Base-by-base conservation (phyloP, 2,888 invertebrate genomes). In the Cosmia pyralina region DNA sequence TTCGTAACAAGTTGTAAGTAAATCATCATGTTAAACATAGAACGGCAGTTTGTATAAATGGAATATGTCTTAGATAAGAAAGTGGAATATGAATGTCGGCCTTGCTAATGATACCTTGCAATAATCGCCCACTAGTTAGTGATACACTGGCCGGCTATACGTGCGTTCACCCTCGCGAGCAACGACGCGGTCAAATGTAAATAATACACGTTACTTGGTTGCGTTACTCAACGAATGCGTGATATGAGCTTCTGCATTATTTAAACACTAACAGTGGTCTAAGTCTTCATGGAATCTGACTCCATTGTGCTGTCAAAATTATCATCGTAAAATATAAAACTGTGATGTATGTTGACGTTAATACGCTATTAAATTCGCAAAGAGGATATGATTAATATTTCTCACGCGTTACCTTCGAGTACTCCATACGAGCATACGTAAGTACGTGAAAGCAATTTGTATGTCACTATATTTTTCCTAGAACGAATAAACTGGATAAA, bases 311-410 rank as follows among this genome's bases (percentile, higher is more conserved):
- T 92, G 91, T 91, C 92, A 88, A 84, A 88, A 63, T 71, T 75
- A 85, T 86, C 86, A 82, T 88, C 90, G 85, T 90, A 90, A 90
- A 90, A 83, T 83, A 80, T 77, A 75, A 83, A 77, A 85, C 38
- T 73, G 73, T 68, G 70, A 75, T 79, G 77, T 82, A 77, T 64
- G 69, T 63, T 72, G 75, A 73, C 76, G 72, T 82, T 79, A 85
- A 85, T 82, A 73, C 75, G 81, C 79, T 70, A 87, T 87, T 87
- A 85, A 78, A 88, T 87, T 86, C 80, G 88, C 87, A 85, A 88
- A 85, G 79, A 88, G 90, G 88, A 88, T 90, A 78, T 86, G 84
- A 89, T 94, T 93, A 92, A 89, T 91, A 93, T 90, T 93, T 91
- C 89, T 88, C 86, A 87, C 91, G 89, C 91, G 92, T 85, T 80